Conservation (phyloP, 2,888 invertebrate species). For the Electrophaes corylata region DNA sequence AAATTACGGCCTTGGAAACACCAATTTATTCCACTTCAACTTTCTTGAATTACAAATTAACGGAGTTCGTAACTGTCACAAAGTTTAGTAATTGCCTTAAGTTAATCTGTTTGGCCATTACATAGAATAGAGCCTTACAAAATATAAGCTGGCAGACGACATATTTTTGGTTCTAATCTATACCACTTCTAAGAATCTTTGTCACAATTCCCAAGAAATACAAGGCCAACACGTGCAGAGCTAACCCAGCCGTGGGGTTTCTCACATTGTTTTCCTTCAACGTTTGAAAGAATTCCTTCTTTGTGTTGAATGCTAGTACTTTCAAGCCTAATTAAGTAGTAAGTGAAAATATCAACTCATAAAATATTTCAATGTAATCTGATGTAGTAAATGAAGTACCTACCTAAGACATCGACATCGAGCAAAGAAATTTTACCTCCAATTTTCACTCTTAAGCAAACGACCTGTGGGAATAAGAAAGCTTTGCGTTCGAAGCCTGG, state of each 20-base stretch:
- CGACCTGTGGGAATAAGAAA: slow-evolving; percentile 1
- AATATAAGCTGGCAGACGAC: background rate
- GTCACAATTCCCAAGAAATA: too few relatives aligned
- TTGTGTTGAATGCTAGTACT: too few relatives aligned
- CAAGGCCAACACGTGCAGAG: too few relatives aligned
- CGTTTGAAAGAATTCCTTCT: too few relatives aligned
- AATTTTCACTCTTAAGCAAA: slow-evolving; percentile 3
- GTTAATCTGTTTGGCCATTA: slow-evolving; percentile 26
- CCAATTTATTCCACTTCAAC: slow-evolving; percentile 28
- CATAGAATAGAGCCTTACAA: slow-evolving; percentile 6
- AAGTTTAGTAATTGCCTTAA: slow-evolving; percentile 26
- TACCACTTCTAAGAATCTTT: too few relatives aligned
- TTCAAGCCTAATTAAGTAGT: background rate
- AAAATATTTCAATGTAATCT: background rate
- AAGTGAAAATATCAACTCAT: background rate
- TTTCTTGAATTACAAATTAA: slow-evolving; percentile 30
- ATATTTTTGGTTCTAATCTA: background rate
- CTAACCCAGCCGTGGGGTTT: too few relatives aligned
- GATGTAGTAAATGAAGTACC: background rate
- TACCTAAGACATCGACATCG: background rate
- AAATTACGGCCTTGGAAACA: background rate
- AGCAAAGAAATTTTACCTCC: background rate
- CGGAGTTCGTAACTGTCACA: slow-evolving; percentile 23
- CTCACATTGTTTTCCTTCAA: too few relatives aligned
- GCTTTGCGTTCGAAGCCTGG: background rate